Conservation (phyloP, 2,888 invertebrate genomes). For the Agrochola lota region DNA sequence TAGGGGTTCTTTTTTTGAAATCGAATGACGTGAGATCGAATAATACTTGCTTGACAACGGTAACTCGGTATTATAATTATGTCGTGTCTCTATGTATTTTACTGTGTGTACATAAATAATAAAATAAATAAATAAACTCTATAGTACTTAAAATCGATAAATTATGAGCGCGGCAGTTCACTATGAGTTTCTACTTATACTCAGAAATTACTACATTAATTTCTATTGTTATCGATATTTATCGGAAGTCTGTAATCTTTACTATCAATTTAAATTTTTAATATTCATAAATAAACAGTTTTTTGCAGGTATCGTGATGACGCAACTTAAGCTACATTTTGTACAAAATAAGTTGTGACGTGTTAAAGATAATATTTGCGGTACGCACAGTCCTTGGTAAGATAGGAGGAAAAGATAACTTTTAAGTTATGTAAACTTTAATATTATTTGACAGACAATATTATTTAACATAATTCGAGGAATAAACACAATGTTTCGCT, state of each 20-base stretch:
- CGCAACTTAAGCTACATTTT: slow-evolving; percentile 28
- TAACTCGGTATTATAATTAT: no score
- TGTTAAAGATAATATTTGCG: slow-evolving; percentile 38
- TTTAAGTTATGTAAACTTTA: slow-evolving; percentile 34
- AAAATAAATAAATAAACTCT: no score
- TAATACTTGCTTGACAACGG: no score
- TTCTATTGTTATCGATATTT: neutral
- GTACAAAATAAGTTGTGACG: slow-evolving; percentile 31
- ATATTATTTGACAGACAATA: neutral
- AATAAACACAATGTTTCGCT: slow-evolving; percentile 1
- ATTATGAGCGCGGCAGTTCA: no score
- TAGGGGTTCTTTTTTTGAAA: no score
- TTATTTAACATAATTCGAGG: slow-evolving; percentile 11
- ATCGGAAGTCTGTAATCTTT: slow-evolving; percentile 2
- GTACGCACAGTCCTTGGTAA: slow-evolving; percentile 19
- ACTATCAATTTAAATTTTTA: neutral
- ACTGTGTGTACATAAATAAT: no score
- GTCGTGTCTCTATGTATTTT: no score
- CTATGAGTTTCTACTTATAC: neutral
- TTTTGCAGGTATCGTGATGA: slow-evolving; percentile 28
- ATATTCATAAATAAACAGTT: slow-evolving; percentile 16
- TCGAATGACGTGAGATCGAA: no score
- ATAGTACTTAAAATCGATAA: no score
- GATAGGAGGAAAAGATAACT: slow-evolving; percentile 49
- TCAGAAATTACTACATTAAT: neutral